Evolutionary conservation across 2,888 invertebrate genomes (phyloP), one percentile per base, ranked within the genome.

Genomic region (Mimachlamys varia): DNA sequence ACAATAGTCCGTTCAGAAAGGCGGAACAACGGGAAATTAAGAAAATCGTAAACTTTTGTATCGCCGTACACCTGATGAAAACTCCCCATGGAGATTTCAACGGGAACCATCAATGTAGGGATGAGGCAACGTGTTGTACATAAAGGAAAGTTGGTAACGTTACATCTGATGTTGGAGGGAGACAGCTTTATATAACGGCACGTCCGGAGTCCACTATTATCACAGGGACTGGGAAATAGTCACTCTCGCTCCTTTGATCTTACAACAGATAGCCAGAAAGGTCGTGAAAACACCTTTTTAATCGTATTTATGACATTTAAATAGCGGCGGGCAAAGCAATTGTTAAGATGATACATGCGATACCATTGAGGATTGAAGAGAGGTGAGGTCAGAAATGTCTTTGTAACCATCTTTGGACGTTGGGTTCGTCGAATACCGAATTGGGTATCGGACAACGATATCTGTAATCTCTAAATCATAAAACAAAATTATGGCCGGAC

Each of bases 401-500:
- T 76, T 76, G 10, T 76, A 76, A 76, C 76, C 27, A 76, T 12
- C 76, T 27, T 27, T 27, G 76, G 76, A 76, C 76, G 27, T 76
- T 33, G 33, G 76, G 76, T 76, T 76, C 76, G 76, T 76, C 76
- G 76, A 76, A 76, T 76, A 76, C 76, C 33, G 76, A 27, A 33
- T 10, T 76, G 33, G 27, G 62, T 62, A 62, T 62, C 62, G 22
- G 76, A 76, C 33, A 76, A 76, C 76, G 76, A 33, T 76, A 76
- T 76, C 76, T 76, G 76, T 76, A 76, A 76, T 76, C 76, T 33
- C 27, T 76, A 76, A 76, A 76, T 76, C 76, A 76, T 76, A 76
- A 76, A 76, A 76, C 10, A 76, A 15, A 76, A 33, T 76, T 76
- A 76, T 76, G 76, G 13, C 33, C 76, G 33, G 22, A 27, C 27